phyloP scores from a whole-genome alignment of 2,113 vertebrate species.

The Megaceryle torquata region DNA sequence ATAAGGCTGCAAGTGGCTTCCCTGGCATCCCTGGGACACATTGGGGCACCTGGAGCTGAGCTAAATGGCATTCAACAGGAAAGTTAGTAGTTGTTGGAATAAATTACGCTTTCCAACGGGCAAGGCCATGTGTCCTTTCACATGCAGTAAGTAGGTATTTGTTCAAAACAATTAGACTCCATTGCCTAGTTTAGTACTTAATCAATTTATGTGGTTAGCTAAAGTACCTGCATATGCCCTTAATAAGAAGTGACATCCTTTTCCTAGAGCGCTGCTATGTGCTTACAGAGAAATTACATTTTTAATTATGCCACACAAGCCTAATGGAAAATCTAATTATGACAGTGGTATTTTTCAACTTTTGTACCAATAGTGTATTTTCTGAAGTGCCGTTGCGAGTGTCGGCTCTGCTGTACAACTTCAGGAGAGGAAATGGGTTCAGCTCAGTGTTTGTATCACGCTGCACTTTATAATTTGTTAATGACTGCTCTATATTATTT shows the following conservation, averaged over 20 bases:
- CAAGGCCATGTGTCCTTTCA: not conserved
- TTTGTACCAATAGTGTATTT: not conserved
- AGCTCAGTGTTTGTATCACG: not conserved
- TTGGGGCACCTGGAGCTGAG: not conserved
- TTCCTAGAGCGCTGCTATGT: constrained; percentile 57
- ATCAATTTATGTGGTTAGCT: constrained; percentile 25
- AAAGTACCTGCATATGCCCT: constrained; percentile 2
- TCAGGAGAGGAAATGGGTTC: not conserved
- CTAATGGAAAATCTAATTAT: constrained; percentile 77
- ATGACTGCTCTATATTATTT: constrained; percentile 5
- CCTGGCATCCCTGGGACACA: fast-evolving
- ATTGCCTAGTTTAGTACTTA: constrained; percentile 20
- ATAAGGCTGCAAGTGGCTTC: not conserved
- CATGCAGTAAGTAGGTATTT: constrained; percentile 18
- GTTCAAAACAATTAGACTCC: constrained; percentile 44
- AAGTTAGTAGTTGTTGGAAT: not conserved
- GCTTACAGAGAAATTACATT: constrained; percentile 72
- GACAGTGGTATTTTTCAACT: constrained; percentile 62
- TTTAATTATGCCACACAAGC: constrained; percentile 74
- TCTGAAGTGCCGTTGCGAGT: not conserved
- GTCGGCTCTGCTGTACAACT: not conserved
- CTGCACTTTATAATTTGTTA: constrained; percentile 2
- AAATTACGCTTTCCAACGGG: not conserved
- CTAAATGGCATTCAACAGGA: not conserved
- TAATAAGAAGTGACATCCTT: constrained; percentile 70